Evolutionary conservation across 2,888 invertebrate species (phyloP).

Genomic region (Spatulosminthurus flaviceps): DNA sequence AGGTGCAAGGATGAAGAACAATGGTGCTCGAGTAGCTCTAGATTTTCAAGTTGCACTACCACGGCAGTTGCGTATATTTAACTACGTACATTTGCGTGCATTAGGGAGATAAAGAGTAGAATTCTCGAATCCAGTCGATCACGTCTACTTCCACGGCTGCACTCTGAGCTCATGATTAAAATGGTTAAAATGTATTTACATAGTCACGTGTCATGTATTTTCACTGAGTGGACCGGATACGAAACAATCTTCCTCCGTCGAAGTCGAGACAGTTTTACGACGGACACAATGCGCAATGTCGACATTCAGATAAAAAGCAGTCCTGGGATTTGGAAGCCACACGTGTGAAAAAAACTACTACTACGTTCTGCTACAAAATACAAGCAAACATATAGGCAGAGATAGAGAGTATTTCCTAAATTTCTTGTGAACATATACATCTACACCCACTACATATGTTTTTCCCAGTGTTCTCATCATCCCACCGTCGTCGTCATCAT

Average conservation of each 20-base stretch:
- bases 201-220: constrained; percentile 30
- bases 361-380: too few relatives aligned
- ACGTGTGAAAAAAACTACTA: not conserved
- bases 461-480: not conserved
- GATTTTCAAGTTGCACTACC: too few relatives aligned
- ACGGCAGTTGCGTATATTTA: too few relatives aligned
- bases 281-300: constrained; percentile 32
- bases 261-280: constrained; percentile 44
- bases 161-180: constrained; percentile 18
- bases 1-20: too few relatives aligned
- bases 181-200: constrained; percentile 41
- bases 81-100: too few relatives aligned
- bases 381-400: not conserved
- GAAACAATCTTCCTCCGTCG: constrained; percentile 39
- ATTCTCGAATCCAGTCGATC: constrained; percentile 5
- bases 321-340: not conserved
- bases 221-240: constrained; percentile 27
- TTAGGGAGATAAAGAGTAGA: not conserved
- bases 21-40: too few relatives aligned
- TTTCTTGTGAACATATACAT: not conserved
- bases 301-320: constrained; percentile 18
- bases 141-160: not conserved
- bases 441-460: too few relatives aligned
- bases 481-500: not conserved
- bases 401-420: not conserved